Conservation (phyloP, 2,797 vertebrate species). For the Platalea minor region DNA sequence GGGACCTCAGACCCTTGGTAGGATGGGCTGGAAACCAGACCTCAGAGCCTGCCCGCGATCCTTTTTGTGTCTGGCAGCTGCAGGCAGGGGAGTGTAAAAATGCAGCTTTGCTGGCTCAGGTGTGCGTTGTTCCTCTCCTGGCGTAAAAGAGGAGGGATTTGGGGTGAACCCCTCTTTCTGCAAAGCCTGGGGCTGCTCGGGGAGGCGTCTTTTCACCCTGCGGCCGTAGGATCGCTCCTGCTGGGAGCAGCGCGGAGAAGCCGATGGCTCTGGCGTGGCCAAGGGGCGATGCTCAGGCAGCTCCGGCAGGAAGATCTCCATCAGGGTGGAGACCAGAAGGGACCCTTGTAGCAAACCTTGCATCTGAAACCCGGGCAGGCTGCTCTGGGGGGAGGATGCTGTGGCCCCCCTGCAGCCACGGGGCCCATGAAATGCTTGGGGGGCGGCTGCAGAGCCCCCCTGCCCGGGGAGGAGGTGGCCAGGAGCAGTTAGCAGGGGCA, state of each 20-base stretch:
- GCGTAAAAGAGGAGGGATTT: neutral
- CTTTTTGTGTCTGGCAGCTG: neutral
- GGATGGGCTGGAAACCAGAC: neutral
- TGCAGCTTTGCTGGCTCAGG: neutral
- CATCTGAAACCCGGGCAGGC: fast-evolving
- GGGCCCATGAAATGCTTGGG: neutral
- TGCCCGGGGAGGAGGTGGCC: neutral
- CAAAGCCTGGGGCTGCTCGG: neutral
- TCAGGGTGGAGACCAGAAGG: neutral
- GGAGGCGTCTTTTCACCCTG: neutral
- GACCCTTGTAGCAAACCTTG: neutral
- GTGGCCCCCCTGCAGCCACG: neutral
- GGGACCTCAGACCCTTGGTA: too few relatives aligned
- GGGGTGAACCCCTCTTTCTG: neutral
- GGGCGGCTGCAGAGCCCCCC: neutral
- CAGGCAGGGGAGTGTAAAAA: neutral
- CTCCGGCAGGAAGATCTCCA: neutral
- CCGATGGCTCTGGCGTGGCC: neutral
- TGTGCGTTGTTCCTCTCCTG: neutral
- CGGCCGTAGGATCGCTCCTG: neutral
- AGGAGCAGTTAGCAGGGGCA: neutral
- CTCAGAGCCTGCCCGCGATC: neutral
- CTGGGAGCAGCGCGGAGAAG: fast-evolving
- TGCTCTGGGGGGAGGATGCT: neutral
- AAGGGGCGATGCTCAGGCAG: neutral